Evolutionary conservation across 2,797 vertebrate genomes (phyloP).

Genomic region (Coracias cyanogaster): DNA sequence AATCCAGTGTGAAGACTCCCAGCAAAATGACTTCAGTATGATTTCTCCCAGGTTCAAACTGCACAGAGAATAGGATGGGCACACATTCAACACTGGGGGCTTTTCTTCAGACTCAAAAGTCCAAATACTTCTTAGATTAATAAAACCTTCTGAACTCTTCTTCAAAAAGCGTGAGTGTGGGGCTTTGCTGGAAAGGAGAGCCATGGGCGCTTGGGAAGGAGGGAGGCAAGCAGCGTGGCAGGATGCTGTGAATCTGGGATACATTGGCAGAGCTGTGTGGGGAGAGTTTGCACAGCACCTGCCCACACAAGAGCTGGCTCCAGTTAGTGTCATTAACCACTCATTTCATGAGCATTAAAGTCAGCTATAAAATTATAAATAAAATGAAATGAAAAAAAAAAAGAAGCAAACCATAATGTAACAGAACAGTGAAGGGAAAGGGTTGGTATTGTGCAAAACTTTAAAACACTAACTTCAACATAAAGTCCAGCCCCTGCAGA

Average conservation of each 20-base stretch:
- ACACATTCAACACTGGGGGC: accelerated
- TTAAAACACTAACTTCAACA: not conserved
- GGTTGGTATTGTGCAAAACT: not conserved
- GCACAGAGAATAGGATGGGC: not conserved
- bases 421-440: not conserved
- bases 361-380: slow-evolving; percentile 12
- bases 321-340: slow-evolving; percentile 11
- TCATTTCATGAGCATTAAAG: slow-evolving; percentile 11
- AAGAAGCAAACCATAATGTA: not conserved
- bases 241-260: not conserved
- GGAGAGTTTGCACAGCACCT: slow-evolving; percentile 37
- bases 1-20: not conserved
- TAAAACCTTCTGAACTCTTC: not conserved
- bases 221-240: not conserved
- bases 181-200: not conserved
- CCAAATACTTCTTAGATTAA: not conserved
- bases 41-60: not conserved
- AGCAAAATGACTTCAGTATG: not conserved
- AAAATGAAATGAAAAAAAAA: not conserved
- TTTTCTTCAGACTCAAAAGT: not conserved
- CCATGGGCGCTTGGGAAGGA: accelerated
- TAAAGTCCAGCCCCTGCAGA: not conserved
- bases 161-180: not conserved
- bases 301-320: not conserved
- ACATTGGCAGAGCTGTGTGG: not conserved